These are phyloP conservation scores for Deroptyus accipitrinus DNA, from an alignment of 2,113 vertebrate genomes.

Conservation along the genomic window DNA sequence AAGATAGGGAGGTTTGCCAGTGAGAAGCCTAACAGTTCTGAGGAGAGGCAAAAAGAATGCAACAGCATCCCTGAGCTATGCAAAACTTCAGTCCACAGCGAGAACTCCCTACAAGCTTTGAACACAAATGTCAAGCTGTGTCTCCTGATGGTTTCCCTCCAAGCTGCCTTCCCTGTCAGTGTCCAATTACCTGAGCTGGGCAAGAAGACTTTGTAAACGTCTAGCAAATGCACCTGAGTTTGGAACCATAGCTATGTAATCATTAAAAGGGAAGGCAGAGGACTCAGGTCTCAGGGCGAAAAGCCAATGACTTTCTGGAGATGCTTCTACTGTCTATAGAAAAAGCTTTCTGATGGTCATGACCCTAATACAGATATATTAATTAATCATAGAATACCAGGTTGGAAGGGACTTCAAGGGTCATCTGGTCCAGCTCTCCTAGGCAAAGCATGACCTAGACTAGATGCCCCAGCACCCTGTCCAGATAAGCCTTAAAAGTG, in stretches of 20 bases:
- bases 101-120: not conserved
- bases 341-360: not conserved
- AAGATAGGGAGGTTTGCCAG: not conserved
- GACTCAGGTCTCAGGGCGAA: not conserved
- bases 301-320: not conserved
- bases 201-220: not conserved
- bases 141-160: not conserved
- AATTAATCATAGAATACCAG: not conserved
- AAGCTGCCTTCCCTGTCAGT: not conserved
- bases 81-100: not conserved
- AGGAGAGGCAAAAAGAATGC: accelerated
- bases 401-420: not conserved
- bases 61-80: not conserved
- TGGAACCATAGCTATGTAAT: not conserved
- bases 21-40: accelerated
- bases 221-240: not conserved
- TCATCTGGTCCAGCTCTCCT: not conserved
- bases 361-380: not conserved
- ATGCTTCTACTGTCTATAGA: not conserved
- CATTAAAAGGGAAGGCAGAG: not conserved
- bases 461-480: not conserved
- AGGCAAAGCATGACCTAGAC: not conserved
- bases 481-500: not conserved
- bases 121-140: not conserved
- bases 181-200: not conserved